Base-by-base conservation (phyloP, 2,113 vertebrate genomes). In the Brachirus orientalis region DNA sequence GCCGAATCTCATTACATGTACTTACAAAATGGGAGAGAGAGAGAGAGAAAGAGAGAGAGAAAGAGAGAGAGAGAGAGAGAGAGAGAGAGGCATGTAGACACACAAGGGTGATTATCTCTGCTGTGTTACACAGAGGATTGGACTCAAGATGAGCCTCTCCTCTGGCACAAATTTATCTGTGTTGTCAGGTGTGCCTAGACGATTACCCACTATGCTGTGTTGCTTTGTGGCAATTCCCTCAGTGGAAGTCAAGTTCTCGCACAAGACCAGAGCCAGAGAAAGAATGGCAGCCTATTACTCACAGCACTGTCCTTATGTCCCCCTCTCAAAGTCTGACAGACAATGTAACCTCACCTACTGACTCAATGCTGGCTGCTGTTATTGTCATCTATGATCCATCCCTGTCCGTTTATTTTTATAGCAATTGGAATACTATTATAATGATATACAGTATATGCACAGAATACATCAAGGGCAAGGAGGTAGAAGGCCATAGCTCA, bases 181-280 rank as follows among this genome's bases (percentile, higher is more conserved):
- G 70, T 75, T 80, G 83, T 88, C 87, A 90, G 81, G 87, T 86
- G 85, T 88, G 75, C 80, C 75, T 66, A 80, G 84, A 79, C 77
- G 77, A 88, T 89, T 88, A 88, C 75, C 85, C 77, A 76, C 64
- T 82, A 83, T 86, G 83, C 86, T 68, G 73, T 63, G 83, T 69
- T 73, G 75, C 77, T 73, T 72, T 50, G 77, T 80, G 74, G 80
- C 78, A 72, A 75, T 77, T 84, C 79, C 54, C 68, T 56, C 72
- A 53, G 79, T 72, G 70, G 70, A 64, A 82, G 69, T 84, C 69
- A 84, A 86, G 73, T 81, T 81, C 75, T 71, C 56, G 19, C 64
- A 75, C 50, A 75, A 72, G 76, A 67, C 77, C 63, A 77, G 74
- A 76, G 72, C 55, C 61, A 47, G 44, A 65, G 36, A 64, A 64